Base-by-base conservation (phyloP, 2,888 invertebrate species). In the Agriopis marginaria region DNA sequence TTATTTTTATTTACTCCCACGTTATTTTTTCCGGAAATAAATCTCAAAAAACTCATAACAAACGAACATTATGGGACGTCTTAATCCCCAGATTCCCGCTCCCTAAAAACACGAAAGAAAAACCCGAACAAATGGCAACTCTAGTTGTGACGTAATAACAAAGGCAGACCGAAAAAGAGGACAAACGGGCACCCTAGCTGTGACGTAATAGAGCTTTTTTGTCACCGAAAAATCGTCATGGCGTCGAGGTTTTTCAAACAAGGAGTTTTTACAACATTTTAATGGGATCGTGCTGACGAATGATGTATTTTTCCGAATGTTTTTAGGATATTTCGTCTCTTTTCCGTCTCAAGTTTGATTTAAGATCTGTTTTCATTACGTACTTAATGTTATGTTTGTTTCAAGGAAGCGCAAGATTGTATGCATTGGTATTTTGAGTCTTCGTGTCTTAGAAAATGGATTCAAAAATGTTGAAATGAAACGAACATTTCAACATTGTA, bases 81-180 rank as follows among this genome's bases (percentile, higher is more conserved):
- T 68, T 63, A 63, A 63, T 63, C 45, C 50, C 32, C 17, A 50
- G 49, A 60, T 58, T 50, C 54, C 56, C 3, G 23, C 45, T 47
- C 42, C 14, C 44, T 47, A 17, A 63, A 63, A 54, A 68, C 53
- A 32, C 23, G 58, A 47, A 58, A 63, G 63, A 56, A 63, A 68
- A 56, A 62, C n/a, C 12, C 40, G 42, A 40, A 68, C 63, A 59
- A 68, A 68, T 63, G 63, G 63, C 47, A 14, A 50, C 63, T 56
- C 68, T 63, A 68, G 68, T 58, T 65, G 50, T 66, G 70, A 66
- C 70, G 70, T 70, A 66, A 70, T 66, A 70, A 59, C 23, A 53
- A 53, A 62, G 51, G 53, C 51, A 44, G 62, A 44, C 61, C 50
- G 56, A 56, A 63, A 63, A 63, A 67, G 50, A 51, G 45, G 42